Evolutionary conservation across 2,113 vertebrate species (phyloP), one percentile per base, ranked within the genome.

Genomic region (Antigone vipio): DNA sequence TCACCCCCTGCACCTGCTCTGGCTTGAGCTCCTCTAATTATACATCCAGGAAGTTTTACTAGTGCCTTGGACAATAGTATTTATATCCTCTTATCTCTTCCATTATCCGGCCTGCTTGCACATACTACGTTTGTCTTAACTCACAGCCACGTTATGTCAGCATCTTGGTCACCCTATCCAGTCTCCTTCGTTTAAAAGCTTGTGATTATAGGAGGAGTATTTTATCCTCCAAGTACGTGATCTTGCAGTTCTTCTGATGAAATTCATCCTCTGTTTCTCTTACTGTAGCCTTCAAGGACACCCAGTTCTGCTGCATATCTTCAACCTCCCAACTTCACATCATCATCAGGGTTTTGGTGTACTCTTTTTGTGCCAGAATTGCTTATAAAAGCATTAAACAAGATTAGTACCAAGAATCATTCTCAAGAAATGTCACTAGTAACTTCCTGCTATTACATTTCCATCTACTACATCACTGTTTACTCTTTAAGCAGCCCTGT

Each of bases 1-100:
- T 96, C 95, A 96, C 45, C 21, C 78, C 47, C 82, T 72, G 80
- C 93, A 92, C 93, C 94, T 95, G 80, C 29, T 71, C 68, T 56
- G 58, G 32, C 66, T 14, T 45, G 7, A 89, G 34, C 49, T 89
- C 53, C 62, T 76, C 59, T 9, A 13, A 50, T 30, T 34, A 35
- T 32, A 63, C 21, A 38, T 1, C 22, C 24, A 88, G 78, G 59
- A 62, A 53, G 66, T 40, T 40, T 79, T 22, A 42, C 38, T 24
- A n/a, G 30, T 27, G 84, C 60, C 60, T 56, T 18, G 30, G 40
- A 58, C 17, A 69, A 56, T 0, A 60, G 50, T 71, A 59, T 24
- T 78, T 19, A 23, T 21, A 56, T 11, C 5, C 27, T 56, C 84
- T 82, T 29, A 23, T 9, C 81, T 83, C 22, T 6, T 60, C 50